A percentile compares a stretch with the other conserved stretches of the same genome.
phyloP scores from a whole-genome alignment of 2,888 invertebrate genomes.

The Oconnorella tubifera region DNA sequence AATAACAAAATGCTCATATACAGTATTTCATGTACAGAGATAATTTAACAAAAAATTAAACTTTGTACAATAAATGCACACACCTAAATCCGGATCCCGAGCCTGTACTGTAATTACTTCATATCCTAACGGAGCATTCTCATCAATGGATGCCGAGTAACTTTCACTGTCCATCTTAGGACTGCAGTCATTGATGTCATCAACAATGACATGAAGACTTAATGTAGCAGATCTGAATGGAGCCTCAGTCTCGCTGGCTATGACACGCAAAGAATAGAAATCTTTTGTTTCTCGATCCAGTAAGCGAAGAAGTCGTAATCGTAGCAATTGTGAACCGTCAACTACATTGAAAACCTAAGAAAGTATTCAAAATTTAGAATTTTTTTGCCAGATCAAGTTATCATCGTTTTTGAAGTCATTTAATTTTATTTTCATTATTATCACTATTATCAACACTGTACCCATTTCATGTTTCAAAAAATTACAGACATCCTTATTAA shows the following conservation, averaged over 20 bases:
- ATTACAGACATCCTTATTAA: too few species aligned
- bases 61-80: too few species aligned
- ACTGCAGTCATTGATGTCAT: neutral
- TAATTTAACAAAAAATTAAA: too few species aligned
- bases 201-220: neutral
- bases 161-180: neutral
- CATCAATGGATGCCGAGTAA: neutral
- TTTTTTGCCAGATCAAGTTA: neutral
- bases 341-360: neutral
- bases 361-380: neutral
- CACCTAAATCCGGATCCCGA: neutral
- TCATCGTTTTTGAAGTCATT: neutral
- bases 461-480: too few species aligned
- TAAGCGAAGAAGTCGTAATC: neutral
- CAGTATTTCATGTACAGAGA: too few species aligned
- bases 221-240: neutral
- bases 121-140: neutral
- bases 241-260: neutral
- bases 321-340: neutral
- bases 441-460: too few species aligned
- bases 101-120: neutral
- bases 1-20: too few species aligned
- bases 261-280: neutral
- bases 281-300: neutral
- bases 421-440: too few species aligned